A percentile compares a stretch with the other conserved stretches of the same genome.
phyloP scores from a whole-genome alignment of 2,113 vertebrate species.

The Amblyopsis rosae region DNA sequence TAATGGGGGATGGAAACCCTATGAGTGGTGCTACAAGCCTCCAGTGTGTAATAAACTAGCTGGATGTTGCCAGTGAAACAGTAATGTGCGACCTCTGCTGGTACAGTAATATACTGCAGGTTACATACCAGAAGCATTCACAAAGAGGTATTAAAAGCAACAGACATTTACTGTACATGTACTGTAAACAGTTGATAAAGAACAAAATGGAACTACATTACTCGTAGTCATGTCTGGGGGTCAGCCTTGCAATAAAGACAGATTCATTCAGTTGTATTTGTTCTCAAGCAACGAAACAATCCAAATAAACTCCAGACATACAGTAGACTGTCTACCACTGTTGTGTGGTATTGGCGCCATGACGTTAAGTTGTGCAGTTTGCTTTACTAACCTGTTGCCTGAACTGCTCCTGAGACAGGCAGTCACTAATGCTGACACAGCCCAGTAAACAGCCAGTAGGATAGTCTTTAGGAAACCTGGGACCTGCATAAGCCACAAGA shows the following conservation, averaged over 20 bases:
- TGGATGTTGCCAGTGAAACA: constrained; percentile 5
- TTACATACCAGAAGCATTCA: neutral
- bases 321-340: no score
- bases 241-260: no score
- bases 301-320: no score
- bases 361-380: neutral
- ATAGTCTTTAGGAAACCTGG: constrained; percentile 88
- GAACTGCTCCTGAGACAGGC: constrained; percentile 91
- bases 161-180: neutral
- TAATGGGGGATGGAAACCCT: constrained; percentile 3
- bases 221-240: no score
- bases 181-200: no score
- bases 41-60: constrained; percentile 42
- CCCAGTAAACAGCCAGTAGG: constrained; percentile 92
- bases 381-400: constrained; percentile 84
- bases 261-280: no score
- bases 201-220: no score
- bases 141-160: neutral
- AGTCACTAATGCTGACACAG: constrained; percentile 87
- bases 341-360: no score
- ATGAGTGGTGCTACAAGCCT: constrained; percentile 38
- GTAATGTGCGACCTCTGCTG: constrained; percentile 66
- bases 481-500: constrained; percentile 73
- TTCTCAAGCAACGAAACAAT: no score
- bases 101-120: constrained; percentile 12